These are phyloP conservation scores for Drosophila simulans DNA, from an alignment of 1,140 invertebrate genomes.

Conservation along the genomic window DNA sequence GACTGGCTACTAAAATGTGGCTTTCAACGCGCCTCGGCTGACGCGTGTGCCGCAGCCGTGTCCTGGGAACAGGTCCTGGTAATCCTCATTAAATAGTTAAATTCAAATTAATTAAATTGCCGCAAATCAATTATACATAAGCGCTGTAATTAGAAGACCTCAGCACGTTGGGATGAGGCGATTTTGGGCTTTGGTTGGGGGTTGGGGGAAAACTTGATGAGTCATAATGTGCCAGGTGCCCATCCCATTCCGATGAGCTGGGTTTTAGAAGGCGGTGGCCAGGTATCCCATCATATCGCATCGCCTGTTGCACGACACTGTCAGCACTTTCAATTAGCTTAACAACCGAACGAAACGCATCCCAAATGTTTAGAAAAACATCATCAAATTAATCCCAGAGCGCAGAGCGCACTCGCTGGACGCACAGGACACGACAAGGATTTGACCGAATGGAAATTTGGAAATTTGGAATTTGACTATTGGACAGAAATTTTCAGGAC, in stretches of 20 bases:
- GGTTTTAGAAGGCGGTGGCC: not conserved
- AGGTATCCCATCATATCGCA: not conserved
- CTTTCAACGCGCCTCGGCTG: slow-evolving; percentile 57
- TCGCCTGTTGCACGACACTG: slow-evolving; percentile 71
- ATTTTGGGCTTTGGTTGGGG: not conserved
- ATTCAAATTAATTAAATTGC: slow-evolving; percentile 83
- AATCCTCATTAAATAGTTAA: slow-evolving; percentile 83
- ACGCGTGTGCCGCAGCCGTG: slow-evolving; percentile 38
- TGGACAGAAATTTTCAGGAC: slow-evolving; percentile 52
- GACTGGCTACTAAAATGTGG: slow-evolving; percentile 71
- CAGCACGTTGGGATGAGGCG: slow-evolving; percentile 24
- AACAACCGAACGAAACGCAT: slow-evolving; percentile 65
- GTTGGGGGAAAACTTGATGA: slow-evolving; percentile 22
- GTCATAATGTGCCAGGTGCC: slow-evolving; percentile 37
- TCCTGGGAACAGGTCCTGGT: slow-evolving; percentile 46
- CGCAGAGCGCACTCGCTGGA: slow-evolving; percentile 24
- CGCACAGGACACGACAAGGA: slow-evolving; percentile 34
- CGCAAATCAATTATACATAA: slow-evolving; percentile 82
- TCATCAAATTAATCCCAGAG: slow-evolving; percentile 72
- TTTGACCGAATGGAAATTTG: slow-evolving; percentile 20
- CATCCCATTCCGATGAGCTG: not conserved
- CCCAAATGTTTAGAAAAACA: slow-evolving; percentile 66
- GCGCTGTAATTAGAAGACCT: slow-evolving; percentile 79
- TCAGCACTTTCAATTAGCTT: slow-evolving; percentile 74
- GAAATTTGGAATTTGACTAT: no score